Base-by-base conservation (phyloP, 1,140 invertebrate species). In the Caenorhabditis remanei region DNA sequence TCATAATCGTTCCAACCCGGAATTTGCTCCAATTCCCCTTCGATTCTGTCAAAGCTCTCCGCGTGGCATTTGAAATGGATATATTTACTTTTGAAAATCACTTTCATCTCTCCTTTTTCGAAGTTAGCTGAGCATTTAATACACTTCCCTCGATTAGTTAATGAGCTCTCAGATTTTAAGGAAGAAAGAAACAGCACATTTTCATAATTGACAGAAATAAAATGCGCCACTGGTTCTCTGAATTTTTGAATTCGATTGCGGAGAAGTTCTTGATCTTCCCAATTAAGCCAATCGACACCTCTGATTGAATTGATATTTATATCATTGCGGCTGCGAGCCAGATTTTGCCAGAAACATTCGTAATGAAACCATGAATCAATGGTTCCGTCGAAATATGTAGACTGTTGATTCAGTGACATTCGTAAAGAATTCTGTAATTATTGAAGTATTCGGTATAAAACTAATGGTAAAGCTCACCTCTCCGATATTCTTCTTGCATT, bases 341-440 rank as follows among this genome's bases (percentile, higher is more conserved):
- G 13, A n/a, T 79, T 79, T 14, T 11, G 43, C 71, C 71, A 79
- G 21, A 79, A 79, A 6, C 71, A 79, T 24, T 50, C n/a, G 21
- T 50, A 79, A 53, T 79, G 71, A 53, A 50, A 79, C 71, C 71
- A 79, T 11, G 71, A 79, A 43, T 79, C 71, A 9, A 79, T 79
- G n/a, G 24, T 79, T 24, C 71, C 71, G 19, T 79, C 71, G 21
- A 79, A 79, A 24, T 53, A 79, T 13, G 19, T 32, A 24, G 71
- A 14, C 14, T 19, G 71, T 8, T 50, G 71, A 50, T 50, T 48
- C 6, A 79, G 0, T 9, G 71, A 79, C 71, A 79, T 79, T 79
- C 71, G 32, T 4, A 79, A n/a, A 8, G n/a, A 2, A 13, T 50
- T 21, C 71, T 79, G 46, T 11, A 79, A 79, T 46, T 43, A 7